Conservation (phyloP, 2,113 vertebrate genomes). For the Tachycineta bicolor region DNA sequence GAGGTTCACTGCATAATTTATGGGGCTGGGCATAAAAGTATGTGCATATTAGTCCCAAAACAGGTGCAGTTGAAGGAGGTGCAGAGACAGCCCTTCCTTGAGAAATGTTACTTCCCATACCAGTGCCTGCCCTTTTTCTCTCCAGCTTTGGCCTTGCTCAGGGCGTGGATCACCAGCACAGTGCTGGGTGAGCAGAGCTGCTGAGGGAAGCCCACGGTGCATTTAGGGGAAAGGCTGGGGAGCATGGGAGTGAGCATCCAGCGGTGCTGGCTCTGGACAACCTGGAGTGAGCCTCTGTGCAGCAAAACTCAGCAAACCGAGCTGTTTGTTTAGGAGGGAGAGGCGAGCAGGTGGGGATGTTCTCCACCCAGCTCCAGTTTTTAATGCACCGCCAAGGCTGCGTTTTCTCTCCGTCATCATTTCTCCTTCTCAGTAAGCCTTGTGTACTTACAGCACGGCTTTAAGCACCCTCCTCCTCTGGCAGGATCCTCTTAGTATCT, state of each 20-base stretch:
- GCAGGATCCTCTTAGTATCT: neutral
- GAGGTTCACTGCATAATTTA: neutral
- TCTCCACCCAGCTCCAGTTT: neutral
- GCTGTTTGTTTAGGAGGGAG: constrained; percentile 23
- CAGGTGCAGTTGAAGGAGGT: neutral
- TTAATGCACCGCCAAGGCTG: neutral
- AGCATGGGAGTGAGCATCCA: fast-evolving
- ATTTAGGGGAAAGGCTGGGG: neutral
- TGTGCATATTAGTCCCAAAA: neutral
- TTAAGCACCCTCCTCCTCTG: neutral
- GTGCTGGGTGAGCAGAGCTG: neutral
- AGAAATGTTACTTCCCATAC: fast-evolving
- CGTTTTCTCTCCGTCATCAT: neutral
- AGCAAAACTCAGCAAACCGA: neutral
- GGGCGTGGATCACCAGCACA: fast-evolving
- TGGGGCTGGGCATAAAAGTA: neutral
- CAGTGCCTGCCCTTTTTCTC: neutral
- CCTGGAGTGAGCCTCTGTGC: neutral
- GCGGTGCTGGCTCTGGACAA: neutral
- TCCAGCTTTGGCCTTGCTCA: neutral
- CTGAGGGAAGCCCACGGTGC: fast-evolving
- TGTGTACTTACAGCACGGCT: neutral
- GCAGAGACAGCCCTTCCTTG: neutral
- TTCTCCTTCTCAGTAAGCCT: neutral
- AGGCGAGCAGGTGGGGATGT: neutral